These are phyloP conservation scores for Limnothrissa miodon DNA, from an alignment of 2,113 vertebrate species.

Conservation along the genomic window DNA sequence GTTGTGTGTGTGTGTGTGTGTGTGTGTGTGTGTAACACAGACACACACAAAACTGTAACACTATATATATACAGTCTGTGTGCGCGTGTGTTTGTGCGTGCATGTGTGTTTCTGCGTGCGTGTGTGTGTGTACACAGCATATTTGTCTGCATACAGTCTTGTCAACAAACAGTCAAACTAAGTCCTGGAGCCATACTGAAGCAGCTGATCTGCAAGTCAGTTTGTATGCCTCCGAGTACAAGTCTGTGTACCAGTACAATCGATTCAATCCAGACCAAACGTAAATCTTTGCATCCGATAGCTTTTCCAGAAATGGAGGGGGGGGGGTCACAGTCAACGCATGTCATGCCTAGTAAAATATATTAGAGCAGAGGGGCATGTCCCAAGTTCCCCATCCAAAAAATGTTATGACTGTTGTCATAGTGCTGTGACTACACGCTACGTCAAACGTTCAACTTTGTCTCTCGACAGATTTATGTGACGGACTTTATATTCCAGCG, in stretches of 20 bases:
- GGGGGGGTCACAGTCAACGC: background rate
- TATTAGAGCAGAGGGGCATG: background rate
- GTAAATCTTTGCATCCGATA: background rate
- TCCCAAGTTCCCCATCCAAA: background rate
- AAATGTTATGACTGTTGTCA: conserved; percentile 16
- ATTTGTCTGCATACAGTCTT: no score
- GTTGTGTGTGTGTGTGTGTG: background rate
- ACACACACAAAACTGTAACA: no score
- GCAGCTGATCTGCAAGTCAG: background rate
- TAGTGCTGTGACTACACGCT: background rate
- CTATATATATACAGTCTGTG: no score
- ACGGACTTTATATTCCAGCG: background rate
- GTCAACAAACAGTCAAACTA: no score
- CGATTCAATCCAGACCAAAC: background rate
- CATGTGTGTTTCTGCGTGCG: no score
- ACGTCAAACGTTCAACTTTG: background rate
- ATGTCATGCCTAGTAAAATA: conserved; percentile 8
- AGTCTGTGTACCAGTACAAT: background rate
- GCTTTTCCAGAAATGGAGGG: background rate
- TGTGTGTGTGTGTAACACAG: background rate
- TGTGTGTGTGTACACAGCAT: no score
- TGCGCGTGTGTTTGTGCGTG: no score
- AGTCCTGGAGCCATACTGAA: background rate
- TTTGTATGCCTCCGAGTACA: background rate
- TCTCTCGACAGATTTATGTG: background rate